Percentiles rank a stretch among this genome's conserved stretches.
These are phyloP conservation scores for Stichodactyla helianthus DNA, from an alignment of 64 coral and sea anemone species.

Conservation along the genomic window DNA sequence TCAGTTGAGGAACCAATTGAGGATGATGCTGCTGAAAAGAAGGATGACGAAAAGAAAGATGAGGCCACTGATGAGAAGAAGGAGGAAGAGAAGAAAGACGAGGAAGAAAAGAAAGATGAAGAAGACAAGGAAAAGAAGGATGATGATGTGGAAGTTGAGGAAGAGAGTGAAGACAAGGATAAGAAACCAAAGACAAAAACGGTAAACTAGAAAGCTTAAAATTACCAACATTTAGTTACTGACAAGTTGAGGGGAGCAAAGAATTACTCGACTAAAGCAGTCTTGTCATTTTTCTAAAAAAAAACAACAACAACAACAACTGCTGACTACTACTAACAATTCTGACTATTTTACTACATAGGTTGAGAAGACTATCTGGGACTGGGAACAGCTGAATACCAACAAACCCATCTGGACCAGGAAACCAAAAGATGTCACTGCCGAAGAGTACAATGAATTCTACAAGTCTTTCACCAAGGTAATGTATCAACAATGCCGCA, in stretches of 20 bases:
- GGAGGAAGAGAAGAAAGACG: conserved; percentile 48
- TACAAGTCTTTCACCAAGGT: conserved; percentile 99
- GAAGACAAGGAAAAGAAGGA: conserved; percentile 82
- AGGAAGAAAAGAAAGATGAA: conserved; percentile 50
- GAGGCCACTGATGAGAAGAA: conserved; percentile 47
- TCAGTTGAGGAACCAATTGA: conserved; percentile 93
- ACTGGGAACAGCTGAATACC: conserved; percentile 95
- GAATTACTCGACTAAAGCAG: too few relatives aligned
- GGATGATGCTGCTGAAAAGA: conserved; percentile 62
- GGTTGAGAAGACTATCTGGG: conserved; percentile 98
- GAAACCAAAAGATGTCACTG: conserved; percentile 93
- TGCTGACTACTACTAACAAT: too few relatives aligned
- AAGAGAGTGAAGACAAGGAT: conserved; percentile 90
- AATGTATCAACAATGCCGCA: too few relatives aligned
- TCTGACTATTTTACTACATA: conserved; percentile 17
- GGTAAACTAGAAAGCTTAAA: not conserved
- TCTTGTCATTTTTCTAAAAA: too few relatives aligned
- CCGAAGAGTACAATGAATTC: conserved; percentile 94
- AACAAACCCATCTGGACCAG: conserved; percentile 96
- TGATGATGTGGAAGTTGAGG: conserved; percentile 78
- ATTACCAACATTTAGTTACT: too few relatives aligned
- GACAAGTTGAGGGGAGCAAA: too few relatives aligned
- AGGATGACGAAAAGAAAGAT: conserved; percentile 60
- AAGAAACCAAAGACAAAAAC: conserved; percentile 99
- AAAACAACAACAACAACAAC: too few relatives aligned